phyloP scores from a whole-genome alignment of 2,888 invertebrate genomes.

The Octodonta nipae region DNA sequence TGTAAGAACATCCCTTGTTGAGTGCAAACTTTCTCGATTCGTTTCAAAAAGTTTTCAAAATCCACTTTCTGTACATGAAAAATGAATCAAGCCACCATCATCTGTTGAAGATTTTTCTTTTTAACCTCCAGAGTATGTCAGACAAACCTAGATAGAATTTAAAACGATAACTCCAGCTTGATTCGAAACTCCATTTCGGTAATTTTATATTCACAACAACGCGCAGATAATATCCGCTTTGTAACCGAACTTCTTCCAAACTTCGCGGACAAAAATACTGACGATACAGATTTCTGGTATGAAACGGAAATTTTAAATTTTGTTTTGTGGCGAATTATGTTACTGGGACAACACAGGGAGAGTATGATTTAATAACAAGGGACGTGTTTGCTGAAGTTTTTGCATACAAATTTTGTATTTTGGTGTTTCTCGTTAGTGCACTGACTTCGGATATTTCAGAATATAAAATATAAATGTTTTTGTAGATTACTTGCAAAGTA shows the following conservation, averaged over 20 bases:
- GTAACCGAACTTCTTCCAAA: neutral
- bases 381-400: too few relatives aligned
- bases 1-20: too few relatives aligned
- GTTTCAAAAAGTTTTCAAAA: neutral
- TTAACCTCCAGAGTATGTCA: constrained; percentile 14
- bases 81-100: constrained; percentile 13
- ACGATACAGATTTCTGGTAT: constrained; percentile 1
- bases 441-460: too few relatives aligned
- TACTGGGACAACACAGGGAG: too few relatives aligned
- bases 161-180: constrained; percentile 5
- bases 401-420: too few relatives aligned
- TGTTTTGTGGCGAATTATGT: too few relatives aligned
- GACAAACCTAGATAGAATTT: constrained; percentile 10
- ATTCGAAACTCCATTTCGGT: neutral
- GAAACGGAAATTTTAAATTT: too few relatives aligned
- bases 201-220: constrained; percentile 1
- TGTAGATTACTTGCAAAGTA: too few relatives aligned
- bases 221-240: neutral
- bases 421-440: too few relatives aligned
- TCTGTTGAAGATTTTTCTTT: constrained; percentile 18
- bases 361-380: too few relatives aligned
- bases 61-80: constrained; percentile 10
- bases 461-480: too few relatives aligned
- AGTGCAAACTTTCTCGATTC: too few relatives aligned
- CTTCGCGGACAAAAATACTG: neutral